Conservation (phyloP, 2,888 invertebrate genomes). For the Automeris io region DNA sequence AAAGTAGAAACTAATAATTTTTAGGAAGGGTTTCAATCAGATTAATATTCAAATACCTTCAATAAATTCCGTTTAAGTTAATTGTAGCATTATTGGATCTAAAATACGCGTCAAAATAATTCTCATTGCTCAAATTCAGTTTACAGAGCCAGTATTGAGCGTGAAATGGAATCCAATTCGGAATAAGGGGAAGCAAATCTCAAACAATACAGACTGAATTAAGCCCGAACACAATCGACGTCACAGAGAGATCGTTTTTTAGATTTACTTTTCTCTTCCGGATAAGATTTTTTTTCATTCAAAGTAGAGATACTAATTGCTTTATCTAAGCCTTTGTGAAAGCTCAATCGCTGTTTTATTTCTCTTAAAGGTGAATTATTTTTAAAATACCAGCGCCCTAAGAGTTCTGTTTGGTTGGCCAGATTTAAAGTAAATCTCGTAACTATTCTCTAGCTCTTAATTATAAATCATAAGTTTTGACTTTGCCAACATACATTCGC, state of each 20-base stretch:
- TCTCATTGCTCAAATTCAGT: slow-evolving; percentile 1
- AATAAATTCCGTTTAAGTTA: no score
- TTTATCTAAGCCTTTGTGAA: neutral
- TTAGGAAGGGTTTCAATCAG: no score
- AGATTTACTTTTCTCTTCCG: slow-evolving; percentile 5
- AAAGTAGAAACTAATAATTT: no score
- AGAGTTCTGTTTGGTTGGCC: no score
- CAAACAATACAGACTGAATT: slow-evolving; percentile 5
- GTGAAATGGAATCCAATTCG: slow-evolving; percentile 6
- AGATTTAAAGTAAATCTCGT: no score
- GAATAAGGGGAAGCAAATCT: slow-evolving; percentile 1
- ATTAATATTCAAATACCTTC: no score
- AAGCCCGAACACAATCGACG: slow-evolving; percentile 5
- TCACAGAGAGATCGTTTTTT: slow-evolving; percentile 17
- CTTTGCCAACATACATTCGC: no score
- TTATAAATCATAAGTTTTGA: no score
- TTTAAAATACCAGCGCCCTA: no score
- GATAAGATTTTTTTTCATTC: neutral
- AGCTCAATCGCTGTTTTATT: no score
- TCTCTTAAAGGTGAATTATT: no score
- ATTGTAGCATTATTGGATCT: neutral
- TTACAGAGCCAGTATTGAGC: slow-evolving; percentile 2
- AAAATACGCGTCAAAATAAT: slow-evolving; percentile 1
- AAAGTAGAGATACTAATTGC: neutral
- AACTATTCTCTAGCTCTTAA: no score